phyloP scores from a whole-genome alignment of 2,113 vertebrate genomes.

The Potamarius usumacintae region DNA sequence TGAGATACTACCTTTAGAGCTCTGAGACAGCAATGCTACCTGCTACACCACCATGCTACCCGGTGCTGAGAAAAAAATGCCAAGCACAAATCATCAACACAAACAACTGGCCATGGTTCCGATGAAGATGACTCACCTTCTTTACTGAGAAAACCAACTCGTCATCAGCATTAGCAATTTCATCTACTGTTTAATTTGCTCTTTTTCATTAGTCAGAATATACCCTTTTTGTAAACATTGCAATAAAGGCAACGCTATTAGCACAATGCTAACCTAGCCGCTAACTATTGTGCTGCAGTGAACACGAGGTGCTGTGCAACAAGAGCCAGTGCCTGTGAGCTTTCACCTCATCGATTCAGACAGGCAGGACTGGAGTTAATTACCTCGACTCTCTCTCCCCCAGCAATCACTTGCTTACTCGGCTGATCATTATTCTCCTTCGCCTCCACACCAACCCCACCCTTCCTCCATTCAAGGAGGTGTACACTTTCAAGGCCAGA shows the following conservation, averaged over 20 bases:
- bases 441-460: conserved; percentile 38
- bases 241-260: not conserved
- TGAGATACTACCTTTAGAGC: not conserved
- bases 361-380: conserved; percentile 73
- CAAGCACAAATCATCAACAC: conserved; percentile 50
- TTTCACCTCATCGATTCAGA: conserved; percentile 73
- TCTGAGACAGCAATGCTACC: conserved; percentile 53
- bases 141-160: not conserved
- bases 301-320: conserved; percentile 62
- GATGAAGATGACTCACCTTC: not conserved
- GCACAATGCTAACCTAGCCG: conserved; percentile 45
- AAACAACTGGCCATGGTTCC: conserved; percentile 1
- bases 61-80: conserved; percentile 74
- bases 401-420: conserved; percentile 67
- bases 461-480: conserved; percentile 49
- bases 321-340: conserved; percentile 68
- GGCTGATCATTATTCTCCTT: conserved; percentile 75
- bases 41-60: conserved; percentile 62
- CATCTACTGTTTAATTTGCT: not conserved
- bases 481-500: conserved; percentile 74
- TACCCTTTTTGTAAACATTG: not conserved
- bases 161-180: not conserved
- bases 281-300: conserved; percentile 67
- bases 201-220: not conserved
- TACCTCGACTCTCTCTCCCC: conserved; percentile 66